phyloP scores from a whole-genome alignment of 2,888 invertebrate genomes.

The Pammene aurita region DNA sequence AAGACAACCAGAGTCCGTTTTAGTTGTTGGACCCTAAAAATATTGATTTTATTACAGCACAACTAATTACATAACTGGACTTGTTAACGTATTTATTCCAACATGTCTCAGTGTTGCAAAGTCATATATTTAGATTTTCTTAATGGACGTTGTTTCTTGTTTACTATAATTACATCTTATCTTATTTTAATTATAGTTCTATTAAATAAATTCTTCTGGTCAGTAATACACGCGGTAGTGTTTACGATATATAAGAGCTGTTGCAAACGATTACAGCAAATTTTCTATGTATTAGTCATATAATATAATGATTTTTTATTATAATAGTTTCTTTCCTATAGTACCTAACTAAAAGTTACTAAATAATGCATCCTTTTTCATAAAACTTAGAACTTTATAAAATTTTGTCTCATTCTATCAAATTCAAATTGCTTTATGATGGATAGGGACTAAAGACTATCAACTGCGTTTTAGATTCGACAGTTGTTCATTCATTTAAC shows the following conservation, averaged over 20 bases:
- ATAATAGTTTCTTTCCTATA: too few relatives aligned
- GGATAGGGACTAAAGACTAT: too few relatives aligned
- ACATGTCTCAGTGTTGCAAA: neutral
- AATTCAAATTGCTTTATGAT: too few relatives aligned
- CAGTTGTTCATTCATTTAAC: too few relatives aligned
- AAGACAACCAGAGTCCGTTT: too few relatives aligned
- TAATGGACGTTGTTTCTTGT: conserved; percentile 10
- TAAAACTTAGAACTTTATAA: too few relatives aligned
- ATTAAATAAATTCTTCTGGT: conserved; percentile 24
- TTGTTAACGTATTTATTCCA: neutral
- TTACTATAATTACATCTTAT: conserved; percentile 17
- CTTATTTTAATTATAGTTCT: conserved; percentile 14
- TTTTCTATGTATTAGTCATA: neutral
- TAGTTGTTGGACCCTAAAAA: neutral
- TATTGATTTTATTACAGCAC: neutral
- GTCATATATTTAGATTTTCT: neutral
- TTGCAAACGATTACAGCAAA: neutral
- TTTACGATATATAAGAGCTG: neutral
- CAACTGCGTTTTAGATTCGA: too few relatives aligned
- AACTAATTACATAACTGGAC: neutral
- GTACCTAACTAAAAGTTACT: too few relatives aligned
- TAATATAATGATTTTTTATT: too few relatives aligned
- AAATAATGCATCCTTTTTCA: too few relatives aligned
- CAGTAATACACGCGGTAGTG: conserved; percentile 13
- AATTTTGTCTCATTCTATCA: too few relatives aligned